Evolutionary conservation across 2,113 vertebrate species (phyloP).

Genomic region (Ciconia maguari): DNA sequence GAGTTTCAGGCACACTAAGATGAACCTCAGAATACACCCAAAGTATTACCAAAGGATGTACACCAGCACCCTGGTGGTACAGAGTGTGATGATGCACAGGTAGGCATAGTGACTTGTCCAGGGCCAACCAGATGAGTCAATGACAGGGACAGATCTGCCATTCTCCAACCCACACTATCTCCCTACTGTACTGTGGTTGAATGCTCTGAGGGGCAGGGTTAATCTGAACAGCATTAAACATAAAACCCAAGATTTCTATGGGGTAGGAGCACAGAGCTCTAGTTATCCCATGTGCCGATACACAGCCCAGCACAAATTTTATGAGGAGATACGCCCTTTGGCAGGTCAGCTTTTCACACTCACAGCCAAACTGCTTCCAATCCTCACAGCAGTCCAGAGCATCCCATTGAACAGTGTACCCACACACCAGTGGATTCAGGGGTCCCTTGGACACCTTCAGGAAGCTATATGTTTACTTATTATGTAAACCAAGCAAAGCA

Average conservation of each 20-base stretch:
- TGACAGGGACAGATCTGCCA: background rate
- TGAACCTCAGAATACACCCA: background rate
- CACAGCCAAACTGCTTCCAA: background rate
- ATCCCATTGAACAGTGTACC: background rate
- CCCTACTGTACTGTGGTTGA: background rate
- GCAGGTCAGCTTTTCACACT: background rate
- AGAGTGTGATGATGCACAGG: background rate
- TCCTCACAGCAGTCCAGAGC: background rate
- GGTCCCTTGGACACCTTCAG: background rate
- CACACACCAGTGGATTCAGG: background rate
- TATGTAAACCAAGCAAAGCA: background rate
- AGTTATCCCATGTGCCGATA: background rate
- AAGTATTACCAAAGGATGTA: background rate
- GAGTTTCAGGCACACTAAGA: background rate
- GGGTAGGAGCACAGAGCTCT: background rate
- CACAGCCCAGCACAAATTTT: background rate
- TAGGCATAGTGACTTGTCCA: background rate
- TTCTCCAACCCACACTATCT: background rate
- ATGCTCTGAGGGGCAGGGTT: background rate
- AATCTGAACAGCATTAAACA: background rate
- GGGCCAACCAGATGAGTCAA: background rate
- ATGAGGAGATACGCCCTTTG: fast-evolving
- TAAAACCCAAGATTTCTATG: background rate
- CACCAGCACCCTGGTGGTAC: background rate
- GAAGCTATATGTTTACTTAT: background rate